Percentiles rank a stretch among this genome's conserved stretches.
Conservation (phyloP, 2,797 vertebrate genomes). For the Mormyrops attenuatus region DNA sequence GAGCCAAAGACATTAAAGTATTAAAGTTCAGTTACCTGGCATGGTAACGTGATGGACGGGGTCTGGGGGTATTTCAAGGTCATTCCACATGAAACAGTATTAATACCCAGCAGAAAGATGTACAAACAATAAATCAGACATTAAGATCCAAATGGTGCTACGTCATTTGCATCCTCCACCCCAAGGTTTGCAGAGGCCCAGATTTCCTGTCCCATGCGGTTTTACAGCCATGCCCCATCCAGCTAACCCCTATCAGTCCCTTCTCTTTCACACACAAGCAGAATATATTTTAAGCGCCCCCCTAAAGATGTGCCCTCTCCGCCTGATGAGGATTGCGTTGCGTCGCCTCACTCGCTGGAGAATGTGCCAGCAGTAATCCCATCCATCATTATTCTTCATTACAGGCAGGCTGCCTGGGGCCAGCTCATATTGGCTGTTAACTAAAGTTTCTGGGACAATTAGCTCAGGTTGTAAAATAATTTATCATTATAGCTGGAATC, state of each 20-base stretch:
- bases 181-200: background rate
- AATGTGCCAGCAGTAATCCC: constrained; percentile 48
- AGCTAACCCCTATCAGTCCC: background rate
- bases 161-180: background rate
- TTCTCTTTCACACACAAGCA: background rate
- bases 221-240: background rate
- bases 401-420: constrained; percentile 50
- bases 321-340: background rate
- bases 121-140: background rate
- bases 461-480: constrained; percentile 64
- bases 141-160: background rate
- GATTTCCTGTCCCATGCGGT: background rate
- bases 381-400: constrained; percentile 61
- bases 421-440: constrained; percentile 62
- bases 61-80: background rate
- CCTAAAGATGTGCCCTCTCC: background rate
- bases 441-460: constrained; percentile 66
- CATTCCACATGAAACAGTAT: background rate
- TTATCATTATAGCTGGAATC: constrained; percentile 55
- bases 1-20: background rate
- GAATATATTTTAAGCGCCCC: background rate
- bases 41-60: background rate
- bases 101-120: background rate
- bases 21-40: background rate
- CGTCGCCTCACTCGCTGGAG: background rate